Base-by-base conservation (phyloP, 2,888 invertebrate species). In the Melanostoma mellinum region DNA sequence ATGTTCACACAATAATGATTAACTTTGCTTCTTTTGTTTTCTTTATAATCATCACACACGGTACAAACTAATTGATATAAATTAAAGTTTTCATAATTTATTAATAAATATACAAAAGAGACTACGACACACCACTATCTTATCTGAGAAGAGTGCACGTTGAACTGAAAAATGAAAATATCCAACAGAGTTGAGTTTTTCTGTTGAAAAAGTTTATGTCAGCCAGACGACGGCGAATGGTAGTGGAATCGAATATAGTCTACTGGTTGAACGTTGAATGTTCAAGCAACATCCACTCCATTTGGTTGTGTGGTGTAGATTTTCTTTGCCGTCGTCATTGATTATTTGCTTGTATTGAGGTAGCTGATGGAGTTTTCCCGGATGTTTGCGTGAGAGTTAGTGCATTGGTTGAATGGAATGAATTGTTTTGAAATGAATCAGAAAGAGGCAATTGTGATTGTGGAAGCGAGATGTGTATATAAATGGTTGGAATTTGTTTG, bases 141-240 rank as follows among this genome's bases (percentile, higher is more conserved):
- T 52, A 58, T 52, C 61, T 65, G 10, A 36, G 20, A 71, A 63
- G 58, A 72, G 80, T 75, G 75, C 60, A 81, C 69, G 71, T 71
- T 71, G 65, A 58, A 81, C 80, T 81, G 71, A 65, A 44, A 55
- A 63, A 63, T 33, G 20, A 50, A 63, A 50, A 63, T 10, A 63
- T 63, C 63, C 32, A 63, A 50, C 32, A 6, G 38, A 32, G 32
- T 63, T 44, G 48, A 48, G 8, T 38, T 3, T 6, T 42, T 42
- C 8, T 6, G 5, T 46, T 10, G 30, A 48, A 48, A 61, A 48
- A 35, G 44, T 46, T 46, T 52, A 52, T 50, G 30, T 52, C 52
- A 52, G 33, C 30, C 46, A 48, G 61, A 44, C 36, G 50, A 10
- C 3, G 35, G 35, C n/a, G 35, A 52, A n/a, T 53, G 35, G 53